Evolutionary conservation across 2,797 vertebrate genomes (phyloP).

Genomic region (Morus bassanus): DNA sequence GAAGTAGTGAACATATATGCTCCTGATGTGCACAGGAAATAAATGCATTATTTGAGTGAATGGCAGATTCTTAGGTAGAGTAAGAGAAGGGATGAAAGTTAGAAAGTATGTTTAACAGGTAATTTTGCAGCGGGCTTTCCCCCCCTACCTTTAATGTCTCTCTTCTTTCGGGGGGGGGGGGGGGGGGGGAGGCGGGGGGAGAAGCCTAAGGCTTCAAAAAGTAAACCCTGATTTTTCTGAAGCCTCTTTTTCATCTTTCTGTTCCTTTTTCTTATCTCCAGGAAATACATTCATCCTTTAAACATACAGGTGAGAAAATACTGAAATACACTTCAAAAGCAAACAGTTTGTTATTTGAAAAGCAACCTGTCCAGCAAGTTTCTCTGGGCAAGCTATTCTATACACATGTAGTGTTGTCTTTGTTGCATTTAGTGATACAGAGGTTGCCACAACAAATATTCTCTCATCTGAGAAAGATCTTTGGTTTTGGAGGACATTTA

Average conservation of each 20-base stretch:
- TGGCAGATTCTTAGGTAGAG: constrained; percentile 1
- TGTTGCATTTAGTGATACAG: not conserved
- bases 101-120: not conserved
- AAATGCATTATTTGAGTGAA: constrained; percentile 36
- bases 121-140: not conserved
- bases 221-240: not conserved
- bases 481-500: not conserved
- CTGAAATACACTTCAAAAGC: not conserved
- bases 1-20: constrained; percentile 17
- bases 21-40: constrained; percentile 22
- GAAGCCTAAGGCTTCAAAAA: not conserved
- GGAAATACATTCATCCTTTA: not conserved
- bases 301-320: not conserved
- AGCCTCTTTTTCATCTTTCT: not conserved
- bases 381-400: not conserved
- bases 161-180: too few species aligned
- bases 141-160: not conserved
- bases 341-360: not conserved
- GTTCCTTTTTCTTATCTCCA: not conserved
- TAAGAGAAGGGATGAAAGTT: not conserved
- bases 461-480: not conserved
- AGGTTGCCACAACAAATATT: not conserved
- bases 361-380: not conserved
- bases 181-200: too few species aligned
- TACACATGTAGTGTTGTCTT: not conserved